Base-by-base conservation (phyloP, 2,888 invertebrate species). In the Chymomyza caudatula region DNA sequence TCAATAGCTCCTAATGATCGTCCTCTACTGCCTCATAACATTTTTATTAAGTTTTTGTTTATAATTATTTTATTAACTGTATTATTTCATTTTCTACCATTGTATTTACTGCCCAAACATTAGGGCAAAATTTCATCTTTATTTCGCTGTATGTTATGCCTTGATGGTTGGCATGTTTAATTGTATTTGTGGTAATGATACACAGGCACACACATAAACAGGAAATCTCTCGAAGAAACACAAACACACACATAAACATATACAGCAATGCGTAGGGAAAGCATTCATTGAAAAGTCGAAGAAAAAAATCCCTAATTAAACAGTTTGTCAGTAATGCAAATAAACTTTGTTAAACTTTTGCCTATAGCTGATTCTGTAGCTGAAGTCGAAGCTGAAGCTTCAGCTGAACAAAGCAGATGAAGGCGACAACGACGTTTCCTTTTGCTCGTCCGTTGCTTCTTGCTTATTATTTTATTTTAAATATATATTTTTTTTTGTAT, bases 261-360 rank as follows among this genome's bases (percentile, higher is more conserved):
- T 37, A 37, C 15, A 37, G 61, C 58, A 5, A 19, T 13, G 56
- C 64, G 65, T 52, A 65, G 68, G 67, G 56, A 73, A 85, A 83
- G 71, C 79, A 75, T 67, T 11, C 67, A 70, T 64, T 67, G 65
- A 73, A 81, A 80, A 85, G 79, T 79, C 77, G 68, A 60, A 69
- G 66, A 69, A 42, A 76, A 82, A 77, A 85, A 82, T 80, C 85
- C 86, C 86, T 81, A 81, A 81, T 81, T 81, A 81, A 81, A 85
- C 86, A 81, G 86, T 85, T 81, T 81, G 81, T 85, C 86, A 79
- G 81, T 85, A 83, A 83, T 81, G 81, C 86, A 85, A 81, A 85
- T 85, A 81, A 81, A 81, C 78, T 81, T 81, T 83, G 81, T 67
- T 76, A 42, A 81, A 81, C 84, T 81, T 81, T 85, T 80, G 69